Conservation (phyloP, 2,888 invertebrate species). For the Eugnorisma glareosa region DNA sequence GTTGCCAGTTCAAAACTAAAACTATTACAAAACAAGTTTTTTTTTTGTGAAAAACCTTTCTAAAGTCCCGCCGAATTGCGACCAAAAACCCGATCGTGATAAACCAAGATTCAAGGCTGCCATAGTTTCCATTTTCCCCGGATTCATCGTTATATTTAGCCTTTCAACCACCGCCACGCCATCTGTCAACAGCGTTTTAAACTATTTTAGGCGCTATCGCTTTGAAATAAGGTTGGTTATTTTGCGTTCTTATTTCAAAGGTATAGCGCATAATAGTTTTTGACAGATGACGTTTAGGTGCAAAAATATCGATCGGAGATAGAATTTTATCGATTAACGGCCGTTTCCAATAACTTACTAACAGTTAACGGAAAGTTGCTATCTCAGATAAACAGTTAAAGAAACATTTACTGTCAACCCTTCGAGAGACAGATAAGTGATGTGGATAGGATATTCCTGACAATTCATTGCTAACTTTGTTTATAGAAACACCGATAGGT, state of each 20-base stretch:
- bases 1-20: constrained; percentile 26
- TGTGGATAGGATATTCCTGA: too few relatives aligned
- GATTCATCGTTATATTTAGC: constrained; percentile 61
- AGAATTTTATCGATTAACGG: not conserved
- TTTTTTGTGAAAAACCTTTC: constrained; percentile 61
- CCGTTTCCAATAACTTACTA: too few relatives aligned
- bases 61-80: constrained; percentile 67
- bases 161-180: constrained; percentile 60
- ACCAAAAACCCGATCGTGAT: constrained; percentile 69
- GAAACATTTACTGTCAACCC: too few relatives aligned
- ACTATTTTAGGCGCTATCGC: constrained; percentile 51
- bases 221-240: constrained; percentile 28
- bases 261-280: constrained; percentile 34
- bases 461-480: too few relatives aligned
- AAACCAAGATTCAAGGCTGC: constrained; percentile 72
- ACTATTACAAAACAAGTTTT: constrained; percentile 23
- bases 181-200: constrained; percentile 70
- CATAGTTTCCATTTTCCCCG: constrained; percentile 69
- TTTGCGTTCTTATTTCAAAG: constrained; percentile 25
- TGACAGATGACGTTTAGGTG: constrained; percentile 57
- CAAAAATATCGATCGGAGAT: not conserved
- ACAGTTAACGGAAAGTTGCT: too few relatives aligned
- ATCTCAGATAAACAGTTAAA: too few relatives aligned
- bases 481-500: too few relatives aligned
- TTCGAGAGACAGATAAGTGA: too few relatives aligned